Conservation (phyloP, 2,113 vertebrate genomes). For the Bubo bubo region DNA sequence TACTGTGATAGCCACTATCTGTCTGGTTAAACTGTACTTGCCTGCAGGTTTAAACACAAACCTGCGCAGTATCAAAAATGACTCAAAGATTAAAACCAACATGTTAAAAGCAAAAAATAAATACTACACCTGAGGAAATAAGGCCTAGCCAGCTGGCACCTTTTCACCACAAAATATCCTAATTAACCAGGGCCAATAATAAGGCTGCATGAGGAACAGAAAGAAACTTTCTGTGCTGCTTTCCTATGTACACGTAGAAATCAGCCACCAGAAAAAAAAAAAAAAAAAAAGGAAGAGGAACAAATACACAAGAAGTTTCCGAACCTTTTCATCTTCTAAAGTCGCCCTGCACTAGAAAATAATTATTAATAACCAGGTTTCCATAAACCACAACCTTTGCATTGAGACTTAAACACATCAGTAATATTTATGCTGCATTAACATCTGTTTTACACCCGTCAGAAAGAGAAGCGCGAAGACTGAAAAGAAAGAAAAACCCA, state of each 20-base stretch:
- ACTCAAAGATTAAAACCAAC: background rate
- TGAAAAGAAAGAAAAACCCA: background rate
- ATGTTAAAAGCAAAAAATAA: background rate
- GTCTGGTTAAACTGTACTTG: background rate
- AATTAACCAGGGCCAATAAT: background rate
- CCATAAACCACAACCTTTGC: background rate
- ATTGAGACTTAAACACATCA: background rate
- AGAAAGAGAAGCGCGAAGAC: background rate
- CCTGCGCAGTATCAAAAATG: background rate
- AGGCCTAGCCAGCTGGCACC: background rate
- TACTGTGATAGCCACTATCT: background rate
- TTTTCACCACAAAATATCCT: background rate
- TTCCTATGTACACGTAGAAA: background rate
- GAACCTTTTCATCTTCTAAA: background rate
- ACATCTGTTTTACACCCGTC: background rate
- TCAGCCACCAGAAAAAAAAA: background rate
- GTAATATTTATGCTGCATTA: background rate
- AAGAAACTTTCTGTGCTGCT: background rate
- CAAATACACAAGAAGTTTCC: background rate
- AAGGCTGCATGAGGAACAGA: background rate
- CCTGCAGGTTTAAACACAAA: background rate
- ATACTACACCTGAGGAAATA: background rate
- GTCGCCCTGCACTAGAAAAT: background rate
- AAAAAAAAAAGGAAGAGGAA: background rate
- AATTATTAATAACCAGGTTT: background rate